Evolutionary conservation across 1,140 invertebrate species (phyloP).

Genomic region (Elymnias hypermnestra): DNA sequence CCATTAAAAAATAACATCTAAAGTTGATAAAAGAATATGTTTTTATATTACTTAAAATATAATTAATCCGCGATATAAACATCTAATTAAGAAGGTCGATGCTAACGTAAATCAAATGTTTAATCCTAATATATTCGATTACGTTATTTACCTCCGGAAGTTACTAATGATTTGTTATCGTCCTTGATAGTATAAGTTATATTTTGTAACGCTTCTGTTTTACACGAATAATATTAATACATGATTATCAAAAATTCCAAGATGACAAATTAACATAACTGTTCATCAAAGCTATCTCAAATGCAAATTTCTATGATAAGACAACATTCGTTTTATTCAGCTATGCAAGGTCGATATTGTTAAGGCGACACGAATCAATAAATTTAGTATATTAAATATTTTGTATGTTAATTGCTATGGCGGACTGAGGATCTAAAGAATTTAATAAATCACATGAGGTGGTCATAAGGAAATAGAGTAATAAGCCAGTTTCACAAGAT

Average conservation of each 20-base stretch:
- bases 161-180: constrained; percentile 4
- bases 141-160: constrained; percentile 2
- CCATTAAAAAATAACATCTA: too few species aligned
- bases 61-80: too few species aligned
- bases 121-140: too few species aligned
- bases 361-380: constrained; percentile 32
- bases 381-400: constrained; percentile 33
- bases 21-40: too few species aligned
- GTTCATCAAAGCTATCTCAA: too few species aligned
- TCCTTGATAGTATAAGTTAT: constrained; percentile 8
- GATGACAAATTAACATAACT: constrained; percentile 28
- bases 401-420: constrained; percentile 9
- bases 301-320: too few species aligned
- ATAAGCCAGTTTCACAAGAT: not conserved
- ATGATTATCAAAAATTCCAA: constrained; percentile 18
- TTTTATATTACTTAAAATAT: too few species aligned
- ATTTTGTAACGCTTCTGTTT: constrained; percentile 13
- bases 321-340: constrained; percentile 21
- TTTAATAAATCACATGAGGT: too few species aligned
- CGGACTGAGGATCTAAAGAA: too few species aligned
- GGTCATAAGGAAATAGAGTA: constrained; percentile 2
- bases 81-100: not conserved
- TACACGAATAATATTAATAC: constrained; percentile 4
- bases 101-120: not conserved
- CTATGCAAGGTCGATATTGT: constrained; percentile 41